Base-by-base conservation (phyloP, 2,113 vertebrate genomes). In the Fukomys damarensis region DNA sequence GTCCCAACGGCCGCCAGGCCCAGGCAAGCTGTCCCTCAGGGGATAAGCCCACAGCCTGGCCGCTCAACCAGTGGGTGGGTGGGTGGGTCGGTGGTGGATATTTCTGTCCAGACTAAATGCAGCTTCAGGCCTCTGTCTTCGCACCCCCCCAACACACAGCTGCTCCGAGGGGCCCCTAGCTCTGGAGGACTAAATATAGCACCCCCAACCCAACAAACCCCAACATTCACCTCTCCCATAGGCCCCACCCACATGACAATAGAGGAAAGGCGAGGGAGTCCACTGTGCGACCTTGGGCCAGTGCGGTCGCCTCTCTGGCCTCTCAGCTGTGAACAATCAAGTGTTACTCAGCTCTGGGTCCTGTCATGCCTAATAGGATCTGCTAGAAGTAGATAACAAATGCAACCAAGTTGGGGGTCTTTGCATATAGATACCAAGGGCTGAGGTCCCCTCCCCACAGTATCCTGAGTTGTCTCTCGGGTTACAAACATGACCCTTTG, bases 21-120 rank as follows among this genome's bases (percentile, higher is more conserved):
- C 96, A 97, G 97, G 97, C 96, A 97, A 97, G 95, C 95, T 97
- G 96, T 95, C 96, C 97, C 97, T 97, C 97, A 95, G 95, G 97
- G 97, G 96, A 97, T 96, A 96, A 97, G 92, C 96, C 97, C 58
- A 52, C 79, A 97, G 96, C 96, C 95, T 94, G 97, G 94, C 94
- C n/a, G 68, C 93, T 89, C 59, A 97, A 96, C 72, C 96, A 94
- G 94, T 96, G 94, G 96, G 96, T 97, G 89, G 96, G 94, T 96
- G 94, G 96, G 96, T 97, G 89, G 96, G 93, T 94, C 74, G 92
- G 94, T 92, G 84, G 41, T 94, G 79, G 97, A 98, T 97, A 98
- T 96, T 98, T 98, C 97, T 97, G 97, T 97, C 97, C 97, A 97
- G 96, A 97, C 97, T 97, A 98, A 97, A 97, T 98, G 97, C 92